Evolutionary conservation across 1,140 invertebrate species (phyloP).

Genomic region (Mya arenaria): DNA sequence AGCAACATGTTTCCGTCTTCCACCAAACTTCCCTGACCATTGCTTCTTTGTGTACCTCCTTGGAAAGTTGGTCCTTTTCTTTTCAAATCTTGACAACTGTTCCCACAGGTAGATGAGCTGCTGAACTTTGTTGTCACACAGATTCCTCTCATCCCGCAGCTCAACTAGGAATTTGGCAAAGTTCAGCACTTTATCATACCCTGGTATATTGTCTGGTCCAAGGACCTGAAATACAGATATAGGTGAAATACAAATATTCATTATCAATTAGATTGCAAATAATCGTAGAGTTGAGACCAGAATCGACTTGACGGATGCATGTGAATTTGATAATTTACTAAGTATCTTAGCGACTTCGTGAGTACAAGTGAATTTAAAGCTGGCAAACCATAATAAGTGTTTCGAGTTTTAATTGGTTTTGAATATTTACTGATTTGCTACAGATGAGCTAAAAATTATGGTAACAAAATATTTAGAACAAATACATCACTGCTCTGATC

Average conservation of each 20-base stretch:
- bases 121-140: constrained; percentile 12
- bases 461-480: not conserved
- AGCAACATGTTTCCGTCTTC: constrained; percentile 17
- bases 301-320: not conserved
- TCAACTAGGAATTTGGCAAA: constrained; percentile 44
- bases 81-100: constrained; percentile 41
- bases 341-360: not conserved
- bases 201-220: constrained; percentile 50
- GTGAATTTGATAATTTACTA: not conserved
- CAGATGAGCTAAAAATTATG: not conserved
- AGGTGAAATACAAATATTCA: too few relatives aligned
- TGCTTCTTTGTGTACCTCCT: constrained; percentile 32
- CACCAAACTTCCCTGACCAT: constrained; percentile 47
- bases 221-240: constrained; percentile 42
- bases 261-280: too few relatives aligned
- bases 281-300: not conserved
- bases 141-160: constrained; percentile 25
- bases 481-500: constrained; percentile 31
- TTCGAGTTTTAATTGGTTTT: too few relatives aligned
- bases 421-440: constrained; percentile 12
- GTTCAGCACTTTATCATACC: constrained; percentile 43
- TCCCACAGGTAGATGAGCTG: constrained; percentile 32
- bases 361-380: not conserved
- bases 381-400: not conserved
- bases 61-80: constrained; percentile 36